A percentile compares a stretch with the other conserved stretches of the same genome.
phyloP scores from a whole-genome alignment of 1,140 invertebrate genomes.

The Apis laboriosa region DNA sequence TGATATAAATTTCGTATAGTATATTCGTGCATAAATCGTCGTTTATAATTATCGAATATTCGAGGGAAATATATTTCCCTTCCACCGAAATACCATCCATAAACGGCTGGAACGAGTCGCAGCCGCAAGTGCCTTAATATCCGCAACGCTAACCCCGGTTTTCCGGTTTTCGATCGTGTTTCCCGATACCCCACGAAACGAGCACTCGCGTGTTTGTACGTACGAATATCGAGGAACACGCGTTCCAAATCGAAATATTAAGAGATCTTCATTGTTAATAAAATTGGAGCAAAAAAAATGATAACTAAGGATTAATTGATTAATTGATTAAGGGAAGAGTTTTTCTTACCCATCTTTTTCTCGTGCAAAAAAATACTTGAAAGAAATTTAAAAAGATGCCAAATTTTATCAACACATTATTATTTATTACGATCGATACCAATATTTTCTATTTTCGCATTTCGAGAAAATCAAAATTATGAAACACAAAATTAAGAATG shows the following conservation, averaged over 20 bases:
- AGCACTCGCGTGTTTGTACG: neutral
- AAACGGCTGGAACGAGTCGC: neutral
- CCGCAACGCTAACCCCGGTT: conserved; percentile 28
- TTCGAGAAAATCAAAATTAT: too few species aligned
- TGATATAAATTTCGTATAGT: neutral
- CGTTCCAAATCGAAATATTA: neutral
- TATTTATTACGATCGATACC: too few species aligned
- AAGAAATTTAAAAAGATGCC: too few species aligned
- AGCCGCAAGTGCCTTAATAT: conserved; percentile 34
- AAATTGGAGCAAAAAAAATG: too few species aligned
- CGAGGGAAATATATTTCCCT: conserved; percentile 1
- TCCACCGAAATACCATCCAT: neutral
- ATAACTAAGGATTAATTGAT: too few species aligned
- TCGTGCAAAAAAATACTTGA: too few species aligned
- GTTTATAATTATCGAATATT: conserved; percentile 10
- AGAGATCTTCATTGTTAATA: neutral
- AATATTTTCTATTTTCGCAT: too few species aligned
- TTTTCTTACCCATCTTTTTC: too few species aligned
- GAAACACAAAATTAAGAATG: too few species aligned
- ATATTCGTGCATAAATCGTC: neutral
- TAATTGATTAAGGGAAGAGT: too few species aligned
- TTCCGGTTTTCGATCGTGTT: conserved; percentile 3
- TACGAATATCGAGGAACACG: neutral
- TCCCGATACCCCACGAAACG: neutral
- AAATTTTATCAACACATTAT: too few species aligned